phyloP scores from a whole-genome alignment of 1,140 invertebrate species.

The Magallana gigas region DNA sequence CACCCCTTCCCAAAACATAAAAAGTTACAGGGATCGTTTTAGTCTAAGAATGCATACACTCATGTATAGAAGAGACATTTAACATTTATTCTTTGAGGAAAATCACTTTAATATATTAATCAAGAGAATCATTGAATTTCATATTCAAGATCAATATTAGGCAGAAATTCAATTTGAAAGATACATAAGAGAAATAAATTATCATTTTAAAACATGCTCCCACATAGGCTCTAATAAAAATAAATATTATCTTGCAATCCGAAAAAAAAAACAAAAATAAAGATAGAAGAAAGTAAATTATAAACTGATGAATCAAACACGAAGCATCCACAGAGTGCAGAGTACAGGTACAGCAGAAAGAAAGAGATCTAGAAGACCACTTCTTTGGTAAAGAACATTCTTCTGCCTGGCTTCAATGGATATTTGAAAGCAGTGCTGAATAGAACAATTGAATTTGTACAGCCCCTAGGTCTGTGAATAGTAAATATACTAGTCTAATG shows the following conservation, averaged over 20 bases:
- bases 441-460: not conserved
- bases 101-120: too few relatives aligned
- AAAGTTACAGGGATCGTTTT: too few relatives aligned
- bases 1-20: too few relatives aligned
- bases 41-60: too few relatives aligned
- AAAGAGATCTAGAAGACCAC: too few relatives aligned
- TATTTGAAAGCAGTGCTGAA: slow-evolving; percentile 9
- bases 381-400: too few relatives aligned
- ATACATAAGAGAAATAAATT: not conserved
- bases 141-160: too few relatives aligned
- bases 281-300: not conserved
- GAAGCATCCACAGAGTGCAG: not conserved
- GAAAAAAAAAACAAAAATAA: too few relatives aligned
- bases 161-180: too few relatives aligned
- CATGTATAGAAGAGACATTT: too few relatives aligned
- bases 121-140: too few relatives aligned
- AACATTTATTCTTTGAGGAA: too few relatives aligned
- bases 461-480: not conserved
- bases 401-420: not conserved
- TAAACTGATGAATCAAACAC: not conserved
- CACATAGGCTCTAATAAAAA: not conserved
- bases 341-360: not conserved
- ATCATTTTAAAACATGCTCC: not conserved
- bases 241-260: not conserved
- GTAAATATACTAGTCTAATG: not conserved